Base-by-base conservation (phyloP, 2,888 invertebrate genomes). In the Pandemis heparana region DNA sequence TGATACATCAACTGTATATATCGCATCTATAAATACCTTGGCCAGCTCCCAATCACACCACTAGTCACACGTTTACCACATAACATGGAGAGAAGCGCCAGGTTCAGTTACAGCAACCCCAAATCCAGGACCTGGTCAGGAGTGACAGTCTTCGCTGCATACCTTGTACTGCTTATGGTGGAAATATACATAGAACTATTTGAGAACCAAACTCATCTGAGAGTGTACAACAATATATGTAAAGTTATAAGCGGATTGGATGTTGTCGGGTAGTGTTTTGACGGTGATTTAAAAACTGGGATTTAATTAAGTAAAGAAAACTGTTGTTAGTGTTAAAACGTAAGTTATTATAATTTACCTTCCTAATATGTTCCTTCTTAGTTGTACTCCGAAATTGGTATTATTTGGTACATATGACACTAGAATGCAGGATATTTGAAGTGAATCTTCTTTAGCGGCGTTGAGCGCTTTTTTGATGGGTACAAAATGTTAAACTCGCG, bases 101-200 rank as follows among this genome's bases (percentile, higher is more conserved):
- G 91, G n/a, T 81, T 86, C 53, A 84, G 82, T 66, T 89, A 87
- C 79, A 82, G 85, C 43, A 89, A 88, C 65, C 88, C 90, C 0
- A 89, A 87, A 72, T 75, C 79, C 1, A 85, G 88, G 0, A 78
- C 88, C 0, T 92, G 92, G 92, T 88, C 85, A 0, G 92, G 92
- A n/a, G 89, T 92, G 5, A 92, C 92, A 0, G 91, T 92, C 56
- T 92, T 92, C 78, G 89, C 88, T 0, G 89, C 87, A 0, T 92
- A 92, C 53, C 75, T 92, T 32, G 84, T 91, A 76, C 81, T 92
- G 1, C 83, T 92, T 0, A 89, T 92, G 89, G 75, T 90, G 67
- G 92, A 92, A 76, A 86, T 89, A 10, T 92, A 91, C 77, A 89
- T 92, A 0, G 89, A 92, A 74, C 85, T 92, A 70, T 91, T 82